These are phyloP conservation scores for Strongylocentrotus purpuratus DNA, from an alignment of 35 echinoderm and acorn worm species.

Conservation along the genomic window DNA sequence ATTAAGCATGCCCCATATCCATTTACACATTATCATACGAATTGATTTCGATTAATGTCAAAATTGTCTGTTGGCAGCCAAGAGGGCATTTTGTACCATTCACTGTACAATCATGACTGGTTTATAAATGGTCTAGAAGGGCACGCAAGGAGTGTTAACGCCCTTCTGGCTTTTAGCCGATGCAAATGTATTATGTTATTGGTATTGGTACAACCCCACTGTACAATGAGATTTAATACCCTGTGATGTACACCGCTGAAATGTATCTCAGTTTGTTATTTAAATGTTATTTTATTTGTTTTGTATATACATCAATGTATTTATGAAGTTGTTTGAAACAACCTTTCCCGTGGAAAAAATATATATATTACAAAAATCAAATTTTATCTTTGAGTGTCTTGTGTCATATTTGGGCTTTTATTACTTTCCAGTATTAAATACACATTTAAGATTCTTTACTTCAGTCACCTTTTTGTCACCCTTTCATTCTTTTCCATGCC, in stretches of 20 bases:
- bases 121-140: too few species aligned
- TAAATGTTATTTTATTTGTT: not conserved
- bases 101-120: too few species aligned
- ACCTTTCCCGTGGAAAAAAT: slow-evolving; percentile 32
- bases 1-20: not conserved
- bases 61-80: not conserved
- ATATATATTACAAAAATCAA: slow-evolving; percentile 3
- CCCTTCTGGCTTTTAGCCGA: too few species aligned
- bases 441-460: not conserved
- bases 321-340: slow-evolving; percentile 44
- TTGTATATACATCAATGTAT: slow-evolving; percentile 20
- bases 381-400: not conserved
- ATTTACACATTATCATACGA: not conserved
- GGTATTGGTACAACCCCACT: not conserved
- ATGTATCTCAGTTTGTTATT: not conserved
- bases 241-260: not conserved
- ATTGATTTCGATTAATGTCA: not conserved
- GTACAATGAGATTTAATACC: not conserved
- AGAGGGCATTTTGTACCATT: not conserved
- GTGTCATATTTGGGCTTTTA: not conserved
- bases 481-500: too few species aligned
- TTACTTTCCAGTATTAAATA: too few species aligned
- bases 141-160: too few species aligned
- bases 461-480: not conserved
- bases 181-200: not conserved